Evolutionary conservation across 2,888 invertebrate genomes (phyloP).

Genomic region (Ischnura elegans): DNA sequence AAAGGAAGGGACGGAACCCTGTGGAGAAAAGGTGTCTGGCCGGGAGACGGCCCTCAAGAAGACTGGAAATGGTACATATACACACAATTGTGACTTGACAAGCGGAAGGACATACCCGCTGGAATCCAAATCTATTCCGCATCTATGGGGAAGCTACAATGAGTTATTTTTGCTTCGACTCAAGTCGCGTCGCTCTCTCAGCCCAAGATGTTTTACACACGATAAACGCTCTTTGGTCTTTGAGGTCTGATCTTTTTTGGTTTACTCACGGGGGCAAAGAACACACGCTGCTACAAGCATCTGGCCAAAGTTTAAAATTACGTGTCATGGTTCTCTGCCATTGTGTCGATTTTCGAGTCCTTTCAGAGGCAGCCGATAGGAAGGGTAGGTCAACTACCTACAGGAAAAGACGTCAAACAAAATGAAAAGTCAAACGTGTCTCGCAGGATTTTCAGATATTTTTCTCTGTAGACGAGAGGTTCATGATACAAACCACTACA

Average conservation of each 20-base stretch:
- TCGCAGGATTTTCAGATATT: not conserved
- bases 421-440: not conserved
- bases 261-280: not conserved
- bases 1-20: conserved; percentile 31
- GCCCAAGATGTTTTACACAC: conserved; percentile 35
- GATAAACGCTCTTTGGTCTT: conserved; percentile 35
- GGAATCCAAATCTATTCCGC: conserved; percentile 63
- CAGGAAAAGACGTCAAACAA: not conserved
- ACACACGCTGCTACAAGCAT: not conserved
- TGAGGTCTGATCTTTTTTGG: not conserved
- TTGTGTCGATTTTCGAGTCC: not conserved
- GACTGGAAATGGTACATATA: conserved; percentile 27
- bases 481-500: not conserved
- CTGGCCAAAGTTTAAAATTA: not conserved
- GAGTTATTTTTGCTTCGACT: conserved; percentile 54
- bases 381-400: not conserved
- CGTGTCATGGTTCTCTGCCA: not conserved
- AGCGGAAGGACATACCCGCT: conserved; percentile 47
- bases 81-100: conserved; percentile 57
- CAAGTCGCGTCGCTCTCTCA: not conserved
- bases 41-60: conserved; percentile 21
- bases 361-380: not conserved
- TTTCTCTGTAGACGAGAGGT: not conserved
- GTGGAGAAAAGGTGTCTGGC: conserved; percentile 30
- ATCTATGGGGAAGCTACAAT: conserved; percentile 51